These are phyloP conservation scores for Calephelis perditalis DNA, from an alignment of 2,888 invertebrate genomes.

Conservation along the genomic window DNA sequence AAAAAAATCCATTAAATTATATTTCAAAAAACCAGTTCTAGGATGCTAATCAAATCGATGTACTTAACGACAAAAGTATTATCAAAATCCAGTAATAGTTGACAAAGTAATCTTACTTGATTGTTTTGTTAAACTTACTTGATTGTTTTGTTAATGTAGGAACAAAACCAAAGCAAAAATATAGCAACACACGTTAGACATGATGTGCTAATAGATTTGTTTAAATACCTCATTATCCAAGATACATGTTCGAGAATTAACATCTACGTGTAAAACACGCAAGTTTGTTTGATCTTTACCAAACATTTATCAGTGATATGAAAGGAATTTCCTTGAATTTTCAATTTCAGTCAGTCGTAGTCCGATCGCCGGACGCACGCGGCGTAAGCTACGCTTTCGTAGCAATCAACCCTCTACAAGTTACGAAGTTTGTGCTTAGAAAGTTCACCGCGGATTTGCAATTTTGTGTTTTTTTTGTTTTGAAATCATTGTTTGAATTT, in stretches of 20 bases:
- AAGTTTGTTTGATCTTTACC: not conserved
- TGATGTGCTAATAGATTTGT: not conserved
- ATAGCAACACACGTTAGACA: not conserved
- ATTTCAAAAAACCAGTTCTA: too few species aligned
- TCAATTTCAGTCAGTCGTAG: constrained; percentile 7
- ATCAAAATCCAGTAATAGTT: too few species aligned
- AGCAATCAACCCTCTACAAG: not conserved
- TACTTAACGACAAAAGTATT: too few species aligned
- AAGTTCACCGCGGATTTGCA: not conserved
- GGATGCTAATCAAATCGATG: too few species aligned
- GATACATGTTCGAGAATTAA: not conserved
- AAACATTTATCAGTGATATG: constrained; percentile 4
- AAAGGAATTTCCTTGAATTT: not conserved
- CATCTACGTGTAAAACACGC: not conserved
- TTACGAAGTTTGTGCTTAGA: constrained; percentile 9
- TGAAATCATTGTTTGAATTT: too few species aligned
- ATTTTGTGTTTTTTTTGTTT: too few species aligned
- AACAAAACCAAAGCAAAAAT: too few species aligned
- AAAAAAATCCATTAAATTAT: too few species aligned
- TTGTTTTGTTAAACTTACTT: too few species aligned
- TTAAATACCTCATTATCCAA: not conserved
- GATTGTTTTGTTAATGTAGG: too few species aligned
- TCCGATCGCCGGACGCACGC: constrained; percentile 1
- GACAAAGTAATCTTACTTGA: too few species aligned
- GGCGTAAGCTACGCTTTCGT: constrained; percentile 4